These are phyloP conservation scores for Ceyx cyanopectus DNA, from an alignment of 2,113 vertebrate species.

Conservation along the genomic window DNA sequence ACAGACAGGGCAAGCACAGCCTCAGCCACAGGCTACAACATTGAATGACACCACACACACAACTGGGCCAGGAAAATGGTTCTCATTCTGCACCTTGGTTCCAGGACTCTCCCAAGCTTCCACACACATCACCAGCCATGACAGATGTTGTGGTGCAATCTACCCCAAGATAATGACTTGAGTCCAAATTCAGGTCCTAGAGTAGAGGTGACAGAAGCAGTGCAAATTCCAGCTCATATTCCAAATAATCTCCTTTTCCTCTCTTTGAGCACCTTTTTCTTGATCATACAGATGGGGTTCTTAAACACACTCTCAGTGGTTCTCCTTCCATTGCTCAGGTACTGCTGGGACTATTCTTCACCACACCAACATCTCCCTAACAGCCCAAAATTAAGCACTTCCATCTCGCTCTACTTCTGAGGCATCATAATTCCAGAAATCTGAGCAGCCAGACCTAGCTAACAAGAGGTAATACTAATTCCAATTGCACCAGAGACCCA, in stretches of 20 bases:
- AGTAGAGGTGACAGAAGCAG: neutral
- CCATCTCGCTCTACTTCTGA: neutral
- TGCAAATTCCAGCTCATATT: neutral
- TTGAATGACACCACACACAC: neutral
- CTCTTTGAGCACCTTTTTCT: neutral
- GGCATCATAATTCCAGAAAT: neutral
- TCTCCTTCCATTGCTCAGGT: neutral
- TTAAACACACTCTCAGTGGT: neutral
- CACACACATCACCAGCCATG: neutral
- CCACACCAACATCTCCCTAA: neutral
- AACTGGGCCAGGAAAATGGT: neutral
- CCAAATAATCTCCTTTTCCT: too few relatives aligned
- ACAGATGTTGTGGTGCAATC: neutral
- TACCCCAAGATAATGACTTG: neutral
- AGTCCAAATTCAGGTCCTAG: neutral
- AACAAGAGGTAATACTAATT: neutral
- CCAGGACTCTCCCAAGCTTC: neutral
- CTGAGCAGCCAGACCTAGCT: neutral
- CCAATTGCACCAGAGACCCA: rapidly evolving
- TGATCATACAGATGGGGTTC: neutral
- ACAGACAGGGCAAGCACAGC: neutral
- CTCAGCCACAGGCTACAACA: neutral
- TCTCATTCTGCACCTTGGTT: neutral
- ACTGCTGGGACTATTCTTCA: too few relatives aligned
- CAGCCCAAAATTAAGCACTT: neutral